Percentiles rank a stretch among this genome's conserved stretches.
Evolutionary conservation across 92 coral and sea anemone species (phyloP).

Genomic region (Muricea muricata): DNA sequence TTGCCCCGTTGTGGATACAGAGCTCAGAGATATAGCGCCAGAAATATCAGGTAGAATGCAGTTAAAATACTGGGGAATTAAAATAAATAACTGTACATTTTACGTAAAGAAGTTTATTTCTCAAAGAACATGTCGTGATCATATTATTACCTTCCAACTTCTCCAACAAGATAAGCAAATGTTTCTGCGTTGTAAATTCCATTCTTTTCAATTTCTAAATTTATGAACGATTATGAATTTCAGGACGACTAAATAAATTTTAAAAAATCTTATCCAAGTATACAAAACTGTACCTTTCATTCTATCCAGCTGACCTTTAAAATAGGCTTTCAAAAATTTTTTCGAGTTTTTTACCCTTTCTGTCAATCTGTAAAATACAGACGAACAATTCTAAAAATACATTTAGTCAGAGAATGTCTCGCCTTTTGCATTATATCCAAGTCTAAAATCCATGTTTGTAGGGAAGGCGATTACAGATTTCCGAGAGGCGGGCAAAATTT

Average conservation of each 20-base stretch:
- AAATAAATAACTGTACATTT: not conserved
- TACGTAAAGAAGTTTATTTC: not conserved
- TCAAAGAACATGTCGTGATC: too few species aligned
- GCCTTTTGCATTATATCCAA: not conserved
- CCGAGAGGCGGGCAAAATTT: too few species aligned
- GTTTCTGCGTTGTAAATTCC: conserved; percentile 34
- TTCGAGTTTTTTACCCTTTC: not conserved
- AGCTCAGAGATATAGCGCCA: too few species aligned
- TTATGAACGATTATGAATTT: not conserved
- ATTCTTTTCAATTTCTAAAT: conserved; percentile 15
- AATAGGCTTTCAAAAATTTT: conserved; percentile 5
- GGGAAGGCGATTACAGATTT: too few species aligned
- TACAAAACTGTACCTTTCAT: conserved; percentile 2
- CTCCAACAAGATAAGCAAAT: conserved; percentile 25
- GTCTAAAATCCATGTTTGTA: not conserved
- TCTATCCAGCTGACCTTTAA: not conserved
- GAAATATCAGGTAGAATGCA: too few species aligned
- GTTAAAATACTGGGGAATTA: too few species aligned
- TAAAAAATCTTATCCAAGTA: not conserved
- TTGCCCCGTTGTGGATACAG: too few species aligned
- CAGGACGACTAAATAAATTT: not conserved
- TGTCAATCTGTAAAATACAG: not conserved
- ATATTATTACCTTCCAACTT: conserved; percentile 38
- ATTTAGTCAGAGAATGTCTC: not conserved
- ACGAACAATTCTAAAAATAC: not conserved